These are phyloP conservation scores for Trididemnum nubilum DNA, from an alignment of 23 tunicate species.

Conservation along the genomic window DNA sequence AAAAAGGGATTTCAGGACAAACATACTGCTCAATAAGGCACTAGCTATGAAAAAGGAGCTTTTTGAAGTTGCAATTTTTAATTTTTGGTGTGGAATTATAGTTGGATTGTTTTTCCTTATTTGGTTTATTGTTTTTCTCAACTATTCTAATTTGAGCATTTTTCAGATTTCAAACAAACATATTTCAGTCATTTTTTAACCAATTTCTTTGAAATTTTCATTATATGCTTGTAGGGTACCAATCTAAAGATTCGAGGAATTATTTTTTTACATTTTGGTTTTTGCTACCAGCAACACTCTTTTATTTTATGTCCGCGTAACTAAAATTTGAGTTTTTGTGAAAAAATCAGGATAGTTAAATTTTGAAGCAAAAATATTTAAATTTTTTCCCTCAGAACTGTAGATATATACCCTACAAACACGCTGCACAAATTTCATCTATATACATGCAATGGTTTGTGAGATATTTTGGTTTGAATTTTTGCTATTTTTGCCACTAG, in stretches of 20 bases:
- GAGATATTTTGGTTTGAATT: background rate
- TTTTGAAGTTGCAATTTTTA: background rate
- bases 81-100: background rate
- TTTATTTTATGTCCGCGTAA: constrained; percentile 3
- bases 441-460: background rate
- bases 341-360: too few relatives aligned
- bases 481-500: background rate
- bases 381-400: too few relatives aligned
- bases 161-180: constrained; percentile 9
- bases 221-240: background rate
- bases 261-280: background rate
- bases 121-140: background rate
- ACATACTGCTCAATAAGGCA: background rate
- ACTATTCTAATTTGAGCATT: background rate
- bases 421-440: background rate
- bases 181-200: background rate
- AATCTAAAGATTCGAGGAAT: constrained; percentile 4
- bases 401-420: background rate
- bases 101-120: background rate
- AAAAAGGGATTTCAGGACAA: constrained; percentile 18
- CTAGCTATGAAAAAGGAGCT: constrained; percentile 3
- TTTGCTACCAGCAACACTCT: background rate
- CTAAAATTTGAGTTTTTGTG: background rate
- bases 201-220: constrained; percentile 14
- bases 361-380: too few relatives aligned